These are phyloP conservation scores for Cynaeus angustus DNA, from an alignment of 2,888 invertebrate species.

Conservation along the genomic window DNA sequence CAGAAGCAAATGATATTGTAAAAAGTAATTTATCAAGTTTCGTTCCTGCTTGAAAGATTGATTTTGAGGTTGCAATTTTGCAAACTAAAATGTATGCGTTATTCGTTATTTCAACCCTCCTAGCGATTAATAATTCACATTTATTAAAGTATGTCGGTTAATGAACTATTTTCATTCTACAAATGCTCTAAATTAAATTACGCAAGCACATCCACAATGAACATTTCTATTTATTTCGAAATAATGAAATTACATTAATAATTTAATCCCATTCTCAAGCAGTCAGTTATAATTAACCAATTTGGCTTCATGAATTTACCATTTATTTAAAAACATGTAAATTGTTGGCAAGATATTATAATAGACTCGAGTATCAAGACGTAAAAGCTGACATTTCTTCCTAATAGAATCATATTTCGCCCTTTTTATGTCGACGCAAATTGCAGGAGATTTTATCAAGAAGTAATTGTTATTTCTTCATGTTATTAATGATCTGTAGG, in stretches of 20 bases:
- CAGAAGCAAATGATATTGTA: constrained; percentile 17
- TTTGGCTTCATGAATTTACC: constrained; percentile 24
- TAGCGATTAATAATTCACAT: not conserved
- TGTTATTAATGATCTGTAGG: constrained; percentile 22
- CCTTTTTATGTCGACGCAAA: constrained; percentile 28
- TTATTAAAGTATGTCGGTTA: constrained; percentile 8
- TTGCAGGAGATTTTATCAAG: constrained; percentile 29
- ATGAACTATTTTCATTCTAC: constrained; percentile 16
- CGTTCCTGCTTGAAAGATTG: not conserved
- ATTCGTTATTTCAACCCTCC: not conserved
- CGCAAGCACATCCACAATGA: constrained; percentile 20
- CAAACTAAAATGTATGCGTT: too few relatives aligned
- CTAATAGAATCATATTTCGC: constrained; percentile 28
- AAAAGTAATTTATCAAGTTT: constrained; percentile 22
- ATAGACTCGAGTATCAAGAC: constrained; percentile 23
- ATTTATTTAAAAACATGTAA: constrained; percentile 36
- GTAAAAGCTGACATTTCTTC: constrained; percentile 35
- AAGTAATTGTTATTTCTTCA: constrained; percentile 33
- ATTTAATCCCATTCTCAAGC: constrained; percentile 23
- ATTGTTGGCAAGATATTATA: constrained; percentile 23
- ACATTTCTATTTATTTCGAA: constrained; percentile 30
- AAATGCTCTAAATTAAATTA: constrained; percentile 26
- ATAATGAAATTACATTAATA: constrained; percentile 28
- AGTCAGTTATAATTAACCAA: constrained; percentile 32
- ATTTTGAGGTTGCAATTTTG: too few relatives aligned